Evolutionary conservation across 2,113 vertebrate genomes (phyloP).

Genomic region (Porphyrio hochstetteri): DNA sequence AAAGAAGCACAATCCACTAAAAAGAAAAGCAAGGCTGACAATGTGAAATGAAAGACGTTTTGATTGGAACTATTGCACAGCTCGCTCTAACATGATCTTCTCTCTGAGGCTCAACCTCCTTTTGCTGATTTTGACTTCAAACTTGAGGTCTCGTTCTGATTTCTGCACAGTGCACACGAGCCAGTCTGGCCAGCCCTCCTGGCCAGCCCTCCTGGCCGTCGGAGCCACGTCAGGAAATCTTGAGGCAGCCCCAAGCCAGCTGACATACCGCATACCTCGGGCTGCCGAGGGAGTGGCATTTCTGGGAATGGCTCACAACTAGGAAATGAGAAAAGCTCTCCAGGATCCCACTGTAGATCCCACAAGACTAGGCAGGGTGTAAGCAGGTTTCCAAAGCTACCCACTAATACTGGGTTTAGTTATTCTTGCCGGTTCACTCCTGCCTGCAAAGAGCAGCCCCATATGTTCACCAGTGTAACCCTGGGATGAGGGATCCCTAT

Average conservation of each 20-base stretch:
- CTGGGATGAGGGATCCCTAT: background rate
- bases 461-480: rapidly evolving
- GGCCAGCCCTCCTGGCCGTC: background rate
- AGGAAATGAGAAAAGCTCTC: background rate
- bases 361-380: background rate
- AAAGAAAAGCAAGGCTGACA: background rate
- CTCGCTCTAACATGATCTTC: background rate
- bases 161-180: background rate
- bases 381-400: background rate
- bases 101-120: background rate
- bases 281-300: background rate
- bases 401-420: background rate
- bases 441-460: background rate
- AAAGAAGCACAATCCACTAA: background rate
- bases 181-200: background rate
- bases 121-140: background rate
- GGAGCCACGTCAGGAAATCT: background rate
- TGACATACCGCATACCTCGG: background rate
- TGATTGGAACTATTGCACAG: background rate
- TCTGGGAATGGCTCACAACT: background rate
- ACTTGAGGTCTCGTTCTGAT: background rate
- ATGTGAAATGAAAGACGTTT: background rate
- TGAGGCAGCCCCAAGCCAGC: background rate
- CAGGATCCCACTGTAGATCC: background rate
- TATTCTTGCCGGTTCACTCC: background rate